Percentiles rank a stretch among this genome's conserved stretches.
Conservation (phyloP, 1,140 invertebrate genomes). For the Pachypeltis micranthus region DNA sequence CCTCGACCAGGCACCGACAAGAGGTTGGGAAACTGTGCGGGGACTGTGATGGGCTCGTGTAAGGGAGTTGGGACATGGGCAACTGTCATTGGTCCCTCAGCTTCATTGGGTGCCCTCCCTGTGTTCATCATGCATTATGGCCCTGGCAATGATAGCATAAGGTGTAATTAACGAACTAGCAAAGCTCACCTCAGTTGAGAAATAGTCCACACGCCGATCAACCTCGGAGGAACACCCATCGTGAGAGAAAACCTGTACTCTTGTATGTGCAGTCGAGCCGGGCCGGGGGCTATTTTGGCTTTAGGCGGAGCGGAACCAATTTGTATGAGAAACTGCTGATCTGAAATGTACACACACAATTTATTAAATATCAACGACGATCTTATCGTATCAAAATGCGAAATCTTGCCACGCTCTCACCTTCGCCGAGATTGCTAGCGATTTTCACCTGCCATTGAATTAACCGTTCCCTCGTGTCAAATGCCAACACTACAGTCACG, state of each 20-base stretch:
- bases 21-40: no score
- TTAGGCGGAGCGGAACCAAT: constrained; percentile 59
- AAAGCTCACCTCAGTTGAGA: constrained; percentile 53
- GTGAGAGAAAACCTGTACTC: constrained; percentile 69
- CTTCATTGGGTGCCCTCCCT: no score
- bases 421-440: constrained; percentile 64
- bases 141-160: no score
- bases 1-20: no score
- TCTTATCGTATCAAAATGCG: constrained; percentile 30
- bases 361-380: not conserved
- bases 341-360: constrained; percentile 33
- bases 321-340: constrained; percentile 65
- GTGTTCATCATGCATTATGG: no score
- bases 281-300: constrained; percentile 56
- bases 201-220: constrained; percentile 67
- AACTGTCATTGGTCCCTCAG: no score
- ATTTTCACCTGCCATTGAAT: constrained; percentile 82
- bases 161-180: no score
- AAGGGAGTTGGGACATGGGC: no score
- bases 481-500: constrained; percentile 70
- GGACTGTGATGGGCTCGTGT: no score
- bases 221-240: constrained; percentile 61
- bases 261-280: constrained; percentile 65
- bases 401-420: no score
- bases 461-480: constrained; percentile 72